Base-by-base conservation (phyloP, 1,140 invertebrate species). In the Ctenoplectra terminalis region DNA sequence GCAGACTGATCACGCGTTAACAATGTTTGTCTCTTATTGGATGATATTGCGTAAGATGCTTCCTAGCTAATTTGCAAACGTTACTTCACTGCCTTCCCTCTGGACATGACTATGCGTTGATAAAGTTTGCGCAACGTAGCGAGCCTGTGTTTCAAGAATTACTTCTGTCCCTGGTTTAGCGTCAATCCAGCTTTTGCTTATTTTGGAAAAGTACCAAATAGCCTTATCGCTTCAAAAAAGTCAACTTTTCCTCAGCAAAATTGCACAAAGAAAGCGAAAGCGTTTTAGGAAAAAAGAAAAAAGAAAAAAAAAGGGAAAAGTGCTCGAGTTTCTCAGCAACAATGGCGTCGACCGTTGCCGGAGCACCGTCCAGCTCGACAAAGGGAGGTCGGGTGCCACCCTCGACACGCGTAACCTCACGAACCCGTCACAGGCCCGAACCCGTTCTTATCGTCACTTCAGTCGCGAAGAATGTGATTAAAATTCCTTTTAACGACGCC, bases 401-500 rank as follows among this genome's bases (percentile, higher is more conserved):
- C 48, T 60, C 43, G 20, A 34, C 77, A 15, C 40, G n/a, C 26
- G 72, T 58, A 67, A 73, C 81, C 64, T 66, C 77, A 23, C 60
- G 43, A 71, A 54, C 46, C 64, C 34, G 43, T 48, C 31, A 34
- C 48, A 37, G 31, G 37, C 46, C 23, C 17, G 52, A 81, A 74
- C 48, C 79, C 37, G 81, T 84, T 79, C 88, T 88, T 88, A 87
- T 88, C 87, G 86, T 87, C 84, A 88, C 89, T 90, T 85, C 69
- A 87, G 81, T 77, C 82, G 67, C 73, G 81, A 87, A 89, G 89
- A 91, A 91, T 85, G 90, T 87, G 88, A 91, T 88, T 90, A 90
- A 91, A 90, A 92, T 91, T 88, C 90, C 89, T 91, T 91, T 91
- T 86, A 87, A 88, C 88, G 83, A 89, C 86, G 60, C 29, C 7